Evolutionary conservation across 23 tunicate genomes (phyloP).

Genomic region (Ciona savignyi): DNA sequence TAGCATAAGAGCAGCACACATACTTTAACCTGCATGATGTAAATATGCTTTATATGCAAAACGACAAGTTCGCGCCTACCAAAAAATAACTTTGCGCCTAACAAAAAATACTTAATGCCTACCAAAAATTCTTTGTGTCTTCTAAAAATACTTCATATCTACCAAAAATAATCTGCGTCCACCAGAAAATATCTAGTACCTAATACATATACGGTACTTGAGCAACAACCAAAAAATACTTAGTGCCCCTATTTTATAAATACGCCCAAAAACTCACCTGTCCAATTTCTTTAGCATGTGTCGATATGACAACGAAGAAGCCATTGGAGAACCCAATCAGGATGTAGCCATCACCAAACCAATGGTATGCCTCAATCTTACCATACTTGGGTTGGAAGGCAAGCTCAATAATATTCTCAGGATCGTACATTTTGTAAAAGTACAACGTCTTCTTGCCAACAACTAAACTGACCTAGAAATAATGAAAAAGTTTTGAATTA

Average conservation of each 20-base stretch:
- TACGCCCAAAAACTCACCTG: slow-evolving; percentile 44
- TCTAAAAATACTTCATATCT: too few relatives aligned
- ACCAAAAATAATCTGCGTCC: too few relatives aligned
- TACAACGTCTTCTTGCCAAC: slow-evolving; percentile 80
- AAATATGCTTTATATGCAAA: too few relatives aligned
- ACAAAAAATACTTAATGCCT: too few relatives aligned
- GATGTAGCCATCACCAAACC: slow-evolving; percentile 97
- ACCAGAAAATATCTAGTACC: too few relatives aligned
- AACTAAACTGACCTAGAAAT: slow-evolving; percentile 57
- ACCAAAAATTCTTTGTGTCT: too few relatives aligned
- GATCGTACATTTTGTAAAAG: slow-evolving; percentile 64
- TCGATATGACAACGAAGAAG: slow-evolving; percentile 77
- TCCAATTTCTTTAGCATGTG: slow-evolving; percentile 93
- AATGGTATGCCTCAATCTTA: slow-evolving; percentile 75
- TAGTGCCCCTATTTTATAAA: neutral
- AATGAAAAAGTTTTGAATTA: slow-evolving; percentile 1
- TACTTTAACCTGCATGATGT: too few relatives aligned
- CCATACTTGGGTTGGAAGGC: slow-evolving; percentile 90
- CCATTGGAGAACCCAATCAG: slow-evolving; percentile 91
- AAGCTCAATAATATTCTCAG: slow-evolving; percentile 53
- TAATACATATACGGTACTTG: too few relatives aligned
- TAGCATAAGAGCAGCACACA: too few relatives aligned
- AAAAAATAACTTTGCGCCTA: too few relatives aligned
- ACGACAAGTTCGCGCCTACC: too few relatives aligned
- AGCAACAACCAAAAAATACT: too few relatives aligned